These are phyloP conservation scores for Heterohyrax brucei DNA, from an alignment of 2,797 vertebrate species.

Conservation along the genomic window DNA sequence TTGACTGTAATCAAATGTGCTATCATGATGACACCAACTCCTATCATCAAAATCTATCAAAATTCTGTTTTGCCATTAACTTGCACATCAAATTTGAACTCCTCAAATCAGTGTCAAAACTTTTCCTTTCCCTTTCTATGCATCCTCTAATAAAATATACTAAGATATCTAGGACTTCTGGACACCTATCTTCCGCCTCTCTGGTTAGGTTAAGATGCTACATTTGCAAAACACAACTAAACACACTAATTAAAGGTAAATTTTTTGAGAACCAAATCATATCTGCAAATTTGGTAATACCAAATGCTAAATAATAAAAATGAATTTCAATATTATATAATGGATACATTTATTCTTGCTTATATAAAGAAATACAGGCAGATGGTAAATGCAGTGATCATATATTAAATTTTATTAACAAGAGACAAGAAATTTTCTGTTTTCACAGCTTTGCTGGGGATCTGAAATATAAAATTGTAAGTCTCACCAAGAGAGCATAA, in stretches of 20 bases:
- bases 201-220: neutral
- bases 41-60: conserved; percentile 35
- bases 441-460: conserved; percentile 63
- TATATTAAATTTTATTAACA: conserved; percentile 38
- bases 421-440: neutral
- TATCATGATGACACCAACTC: conserved; percentile 16
- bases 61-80: conserved; percentile 24
- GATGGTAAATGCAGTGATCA: neutral
- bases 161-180: neutral
- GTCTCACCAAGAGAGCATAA: neutral
- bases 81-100: conserved; percentile 47
- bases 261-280: conserved; percentile 54
- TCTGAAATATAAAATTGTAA: conserved; percentile 67
- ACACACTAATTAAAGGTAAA: conserved; percentile 26
- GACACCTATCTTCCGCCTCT: neutral
- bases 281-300: conserved; percentile 47
- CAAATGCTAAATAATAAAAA: conserved; percentile 42
- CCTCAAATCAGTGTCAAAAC: neutral
- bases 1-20: neutral
- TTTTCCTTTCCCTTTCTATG: neutral
- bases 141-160: conserved; percentile 6
- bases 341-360: conserved; percentile 4
- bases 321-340: conserved; percentile 1
- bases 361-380: neutral
- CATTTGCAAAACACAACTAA: conserved; percentile 44